Percentiles rank a stretch among this genome's conserved stretches.
phyloP scores from a whole-genome alignment of 2,888 invertebrate genomes.

The Dinocampus coccinellae region DNA sequence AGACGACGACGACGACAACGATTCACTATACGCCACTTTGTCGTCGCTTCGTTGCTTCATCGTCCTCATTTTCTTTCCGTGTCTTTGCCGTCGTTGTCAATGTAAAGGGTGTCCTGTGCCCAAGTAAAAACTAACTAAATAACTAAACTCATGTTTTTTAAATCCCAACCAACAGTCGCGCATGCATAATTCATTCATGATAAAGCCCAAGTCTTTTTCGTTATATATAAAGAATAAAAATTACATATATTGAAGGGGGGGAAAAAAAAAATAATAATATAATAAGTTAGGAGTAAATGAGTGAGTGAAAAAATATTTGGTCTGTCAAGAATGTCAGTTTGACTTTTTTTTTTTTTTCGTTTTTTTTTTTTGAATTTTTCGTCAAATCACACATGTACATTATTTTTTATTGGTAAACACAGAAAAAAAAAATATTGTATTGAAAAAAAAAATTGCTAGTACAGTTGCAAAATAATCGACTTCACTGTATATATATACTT shows the following conservation, averaged over 20 bases:
- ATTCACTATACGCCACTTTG: constrained; percentile 2
- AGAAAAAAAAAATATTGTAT: too few relatives aligned
- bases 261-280: too few relatives aligned
- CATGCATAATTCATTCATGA: constrained; percentile 28
- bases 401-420: too few relatives aligned
- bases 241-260: too few relatives aligned
- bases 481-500: too few relatives aligned
- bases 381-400: too few relatives aligned
- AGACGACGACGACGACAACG: neutral
- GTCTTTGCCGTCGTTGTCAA: neutral
- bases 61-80: neutral
- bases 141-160: constrained; percentile 35
- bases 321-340: too few relatives aligned
- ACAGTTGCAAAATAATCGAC: too few relatives aligned
- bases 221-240: neutral
- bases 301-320: too few relatives aligned
- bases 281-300: neutral
- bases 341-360: too few relatives aligned
- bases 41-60: neutral
- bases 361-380: too few relatives aligned
- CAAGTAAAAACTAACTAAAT: constrained; percentile 16
- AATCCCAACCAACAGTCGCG: constrained; percentile 3
- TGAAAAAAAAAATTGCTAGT: too few relatives aligned
- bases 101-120: constrained; percentile 2
- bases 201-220: neutral